A percentile compares a stretch with the other conserved stretches of the same genome.
phyloP scores from a whole-genome alignment of 2,888 invertebrate genomes.

The Tenthredo distinguenda region DNA sequence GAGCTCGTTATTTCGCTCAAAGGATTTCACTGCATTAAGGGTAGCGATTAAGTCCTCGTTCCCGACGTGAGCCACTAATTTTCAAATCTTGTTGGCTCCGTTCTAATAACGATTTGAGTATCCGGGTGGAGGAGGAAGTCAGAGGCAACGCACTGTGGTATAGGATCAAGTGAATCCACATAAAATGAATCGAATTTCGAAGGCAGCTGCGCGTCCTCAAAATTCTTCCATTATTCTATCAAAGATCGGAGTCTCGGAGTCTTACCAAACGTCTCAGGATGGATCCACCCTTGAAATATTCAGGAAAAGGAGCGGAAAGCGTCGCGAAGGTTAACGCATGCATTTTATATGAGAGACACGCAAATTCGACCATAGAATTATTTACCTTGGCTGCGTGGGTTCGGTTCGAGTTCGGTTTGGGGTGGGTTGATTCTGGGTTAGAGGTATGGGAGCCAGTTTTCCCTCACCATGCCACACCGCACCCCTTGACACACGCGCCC shows the following conservation, averaged over 20 bases:
- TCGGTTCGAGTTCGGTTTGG: slow-evolving; percentile 21
- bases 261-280: slow-evolving; percentile 12
- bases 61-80: background rate
- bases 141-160: background rate
- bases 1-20: slow-evolving; percentile 41
- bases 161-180: background rate
- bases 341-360: slow-evolving; percentile 33
- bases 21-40: slow-evolving; percentile 15
- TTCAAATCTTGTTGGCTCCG: background rate
- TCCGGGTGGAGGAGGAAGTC: background rate
- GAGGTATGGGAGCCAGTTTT: background rate
- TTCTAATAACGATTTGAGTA: background rate
- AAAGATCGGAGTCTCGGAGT: slow-evolving; percentile 2
- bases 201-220: background rate
- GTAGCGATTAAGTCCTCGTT: slow-evolving; percentile 9
- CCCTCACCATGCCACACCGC: background rate
- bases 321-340: slow-evolving; percentile 36
- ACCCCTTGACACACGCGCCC: slow-evolving; percentile 31
- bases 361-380: slow-evolving; percentile 33
- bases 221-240: slow-evolving; percentile 29
- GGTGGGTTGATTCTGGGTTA: slow-evolving; percentile 27
- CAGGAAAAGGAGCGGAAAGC: slow-evolving; percentile 44
- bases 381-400: slow-evolving; percentile 41
- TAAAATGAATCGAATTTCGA: background rate
- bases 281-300: slow-evolving; percentile 36